These are phyloP conservation scores for Nesogale talazaci DNA, from an alignment of 2,113 vertebrate genomes.

Conservation along the genomic window DNA sequence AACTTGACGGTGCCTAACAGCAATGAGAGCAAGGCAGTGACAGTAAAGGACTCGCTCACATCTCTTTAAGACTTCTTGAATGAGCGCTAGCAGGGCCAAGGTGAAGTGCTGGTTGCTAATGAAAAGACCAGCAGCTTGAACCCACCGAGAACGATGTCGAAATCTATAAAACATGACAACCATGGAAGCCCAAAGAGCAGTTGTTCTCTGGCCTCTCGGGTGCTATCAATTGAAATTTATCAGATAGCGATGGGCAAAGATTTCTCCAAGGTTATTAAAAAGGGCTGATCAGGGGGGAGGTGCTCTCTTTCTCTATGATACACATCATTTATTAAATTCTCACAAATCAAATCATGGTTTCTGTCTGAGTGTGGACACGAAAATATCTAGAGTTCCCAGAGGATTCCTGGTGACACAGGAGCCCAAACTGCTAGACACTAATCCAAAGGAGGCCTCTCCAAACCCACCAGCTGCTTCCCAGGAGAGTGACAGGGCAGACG, in stretches of 20 bases:
- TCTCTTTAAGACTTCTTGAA: constrained; percentile 26
- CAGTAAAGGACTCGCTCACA: not conserved
- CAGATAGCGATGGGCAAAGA: not conserved
- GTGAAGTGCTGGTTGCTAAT: not conserved
- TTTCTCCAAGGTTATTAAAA: not conserved
- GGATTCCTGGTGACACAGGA: not conserved
- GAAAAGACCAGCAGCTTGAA: not conserved
- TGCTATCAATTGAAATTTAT: not conserved
- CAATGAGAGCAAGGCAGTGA: not conserved
- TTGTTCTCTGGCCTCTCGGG: not conserved
- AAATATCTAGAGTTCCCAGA: constrained; percentile 16
- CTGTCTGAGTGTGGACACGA: constrained; percentile 43
- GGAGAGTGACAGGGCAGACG: not conserved
- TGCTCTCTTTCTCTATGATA: not conserved
- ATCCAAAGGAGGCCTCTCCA: not conserved
- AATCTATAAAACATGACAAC: not conserved
- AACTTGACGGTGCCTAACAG: not conserved
- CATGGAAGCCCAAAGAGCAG: not conserved
- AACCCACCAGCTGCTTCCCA: not conserved
- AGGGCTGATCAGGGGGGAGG: not conserved
- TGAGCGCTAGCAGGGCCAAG: not conserved
- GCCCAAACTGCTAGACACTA: not conserved
- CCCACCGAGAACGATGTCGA: not conserved
- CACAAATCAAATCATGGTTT: not conserved
- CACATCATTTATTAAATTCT: not conserved